Conservation (phyloP, 2,888 invertebrate genomes). For the Selenia dentaria region DNA sequence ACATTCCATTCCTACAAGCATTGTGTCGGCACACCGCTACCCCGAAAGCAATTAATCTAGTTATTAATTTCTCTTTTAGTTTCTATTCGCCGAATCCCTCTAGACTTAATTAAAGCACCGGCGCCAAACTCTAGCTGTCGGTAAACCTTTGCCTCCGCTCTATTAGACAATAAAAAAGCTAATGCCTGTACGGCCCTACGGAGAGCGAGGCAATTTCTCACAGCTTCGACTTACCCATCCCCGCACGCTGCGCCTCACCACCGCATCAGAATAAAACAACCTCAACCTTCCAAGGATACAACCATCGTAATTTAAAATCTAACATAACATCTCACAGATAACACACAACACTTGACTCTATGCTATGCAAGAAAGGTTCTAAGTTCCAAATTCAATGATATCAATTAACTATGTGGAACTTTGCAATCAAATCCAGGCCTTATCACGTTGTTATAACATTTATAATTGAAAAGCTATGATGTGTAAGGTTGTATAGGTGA, state of each 20-base stretch:
- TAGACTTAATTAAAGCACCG: conserved; percentile 76
- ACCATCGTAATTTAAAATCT: conserved; percentile 74
- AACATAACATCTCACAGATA: conserved; percentile 43
- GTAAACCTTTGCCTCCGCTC: conserved; percentile 73
- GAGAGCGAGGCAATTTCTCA: conserved; percentile 78
- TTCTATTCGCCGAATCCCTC: conserved; percentile 59
- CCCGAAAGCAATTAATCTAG: conserved; percentile 41
- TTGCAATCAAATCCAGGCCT: conserved; percentile 38
- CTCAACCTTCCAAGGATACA: conserved; percentile 83
- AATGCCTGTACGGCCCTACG: conserved; percentile 70
- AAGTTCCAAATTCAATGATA: conserved; percentile 4
- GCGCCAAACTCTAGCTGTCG: conserved; percentile 80
- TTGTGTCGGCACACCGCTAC: conserved; percentile 30
- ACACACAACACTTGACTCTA: conserved; percentile 51
- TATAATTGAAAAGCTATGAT: conserved; percentile 35
- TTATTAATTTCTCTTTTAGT: conserved; percentile 58
- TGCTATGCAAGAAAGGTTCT: not conserved
- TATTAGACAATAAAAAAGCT: conserved; percentile 82
- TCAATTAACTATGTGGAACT: conserved; percentile 16
- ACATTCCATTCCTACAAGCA: conserved; percentile 30
- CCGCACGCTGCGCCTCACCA: conserved; percentile 44
- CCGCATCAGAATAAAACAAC: conserved; percentile 75
- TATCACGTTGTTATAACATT: conserved; percentile 40
- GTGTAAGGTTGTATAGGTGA: conserved; percentile 58
- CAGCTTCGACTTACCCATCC: conserved; percentile 54